A percentile compares a stretch with the other conserved stretches of the same genome.
phyloP scores from a whole-genome alignment of 2,113 vertebrate species.

The Pygoscelis adeliae region DNA sequence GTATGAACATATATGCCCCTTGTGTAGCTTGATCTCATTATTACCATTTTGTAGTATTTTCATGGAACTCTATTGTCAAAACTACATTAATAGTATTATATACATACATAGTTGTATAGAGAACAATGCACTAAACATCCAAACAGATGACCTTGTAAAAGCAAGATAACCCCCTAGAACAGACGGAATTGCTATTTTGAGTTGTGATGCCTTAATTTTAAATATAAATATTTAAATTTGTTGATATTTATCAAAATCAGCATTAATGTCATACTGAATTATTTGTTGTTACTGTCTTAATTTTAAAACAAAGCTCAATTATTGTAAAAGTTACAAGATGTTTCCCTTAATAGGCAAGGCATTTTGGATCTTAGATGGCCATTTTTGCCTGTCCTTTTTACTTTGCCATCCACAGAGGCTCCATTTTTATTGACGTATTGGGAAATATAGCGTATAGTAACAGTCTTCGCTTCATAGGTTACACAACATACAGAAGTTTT shows the following conservation, averaged over 20 bases:
- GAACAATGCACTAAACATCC: background rate
- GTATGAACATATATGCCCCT: background rate
- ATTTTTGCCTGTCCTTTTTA: background rate
- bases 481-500: background rate
- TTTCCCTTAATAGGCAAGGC: background rate
- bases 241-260: background rate
- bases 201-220: background rate
- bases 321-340: rapidly evolving
- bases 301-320: background rate
- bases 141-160: background rate
- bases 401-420: background rate
- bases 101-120: background rate
- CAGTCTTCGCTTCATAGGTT: background rate
- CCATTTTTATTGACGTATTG: background rate
- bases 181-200: background rate
- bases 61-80: background rate
- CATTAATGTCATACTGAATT: background rate
- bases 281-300: background rate
- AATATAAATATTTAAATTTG: background rate
- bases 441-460: background rate
- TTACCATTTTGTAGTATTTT: background rate
- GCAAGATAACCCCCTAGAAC: background rate
- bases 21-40: background rate
- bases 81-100: background rate
- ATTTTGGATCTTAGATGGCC: background rate